Evolutionary conservation across 2,888 invertebrate species (phyloP), one percentile per base, ranked within the genome.

Genomic region (Lepidochrysops patricia): DNA sequence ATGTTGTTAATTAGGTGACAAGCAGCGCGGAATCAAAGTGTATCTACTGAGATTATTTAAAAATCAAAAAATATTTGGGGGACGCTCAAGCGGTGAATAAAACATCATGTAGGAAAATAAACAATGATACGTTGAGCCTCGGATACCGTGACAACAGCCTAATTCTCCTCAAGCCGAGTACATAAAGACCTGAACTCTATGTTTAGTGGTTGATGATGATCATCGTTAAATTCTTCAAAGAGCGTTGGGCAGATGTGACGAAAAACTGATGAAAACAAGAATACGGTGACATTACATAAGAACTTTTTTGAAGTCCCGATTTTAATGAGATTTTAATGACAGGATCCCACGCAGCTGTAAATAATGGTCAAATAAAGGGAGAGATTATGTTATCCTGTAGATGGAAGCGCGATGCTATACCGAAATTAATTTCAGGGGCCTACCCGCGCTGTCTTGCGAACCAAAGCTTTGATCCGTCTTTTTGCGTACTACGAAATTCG

Each of bases 251-350:
- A 43, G 19, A 23, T 23, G 43, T 12, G 19, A 43, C 19, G 19
- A 43, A 43, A n/a, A 43, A 43, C 2, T 43, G 19, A 43, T 23
- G 19, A 43, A 43, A 43, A 43, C 43, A 43, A 43, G 23, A 43
- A 43, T 19, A 15, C 43, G 7, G 43, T 23, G 9, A 9, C 43
- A 43, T 19, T 19, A 43, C 19, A 19, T 43, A 23, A 43, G 13
- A 35, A 35, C n/a, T 35, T 37, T n/a, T 37, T 37, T 37, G 43
- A 43, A 19, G 19, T 43, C 43, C 19, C 43, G 43, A 43, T 43
- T 43, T 43, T 43, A 43, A 43, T 43, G 43, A 43, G 43, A 43
- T 43, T 43, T 43, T 43, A 43, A 43, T 43, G 43, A 43, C 43
- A 43, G 43, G 43, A 43, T 43, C 7, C 37, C 37, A 19, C 43